These are phyloP conservation scores for Xestia xanthographa DNA, from an alignment of 2,888 invertebrate genomes.

Conservation along the genomic window DNA sequence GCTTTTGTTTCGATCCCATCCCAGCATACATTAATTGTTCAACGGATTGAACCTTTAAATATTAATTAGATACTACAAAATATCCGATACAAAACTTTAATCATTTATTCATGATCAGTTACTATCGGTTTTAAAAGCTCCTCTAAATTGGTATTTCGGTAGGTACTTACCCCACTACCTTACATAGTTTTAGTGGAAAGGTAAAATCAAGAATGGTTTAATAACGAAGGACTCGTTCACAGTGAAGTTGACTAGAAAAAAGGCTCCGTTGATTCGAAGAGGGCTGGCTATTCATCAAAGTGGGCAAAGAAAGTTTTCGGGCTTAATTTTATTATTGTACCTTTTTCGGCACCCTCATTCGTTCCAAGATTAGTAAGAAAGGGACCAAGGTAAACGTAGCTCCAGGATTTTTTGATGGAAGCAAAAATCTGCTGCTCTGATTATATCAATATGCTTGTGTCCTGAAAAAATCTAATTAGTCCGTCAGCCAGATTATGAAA, in stretches of 20 bases:
- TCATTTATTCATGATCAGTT: neutral
- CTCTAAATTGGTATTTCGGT: neutral
- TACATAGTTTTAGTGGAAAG: constrained; percentile 5
- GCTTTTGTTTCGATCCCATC: neutral
- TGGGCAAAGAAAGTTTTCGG: constrained; percentile 24
- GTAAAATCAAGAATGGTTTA: constrained; percentile 8
- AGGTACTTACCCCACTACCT: too few relatives aligned
- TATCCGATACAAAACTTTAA: neutral
- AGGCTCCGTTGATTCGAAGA: constrained; percentile 12
- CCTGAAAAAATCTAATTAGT: too few relatives aligned
- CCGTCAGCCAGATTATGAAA: too few relatives aligned
- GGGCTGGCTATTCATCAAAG: constrained; percentile 37
- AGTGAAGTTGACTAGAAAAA: constrained; percentile 31
- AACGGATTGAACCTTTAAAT: neutral
- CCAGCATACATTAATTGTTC: neutral
- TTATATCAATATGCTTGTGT: too few relatives aligned
- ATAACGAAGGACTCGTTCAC: constrained; percentile 28
- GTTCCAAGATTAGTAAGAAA: constrained; percentile 17
- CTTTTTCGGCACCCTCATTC: constrained; percentile 27
- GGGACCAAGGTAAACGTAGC: neutral
- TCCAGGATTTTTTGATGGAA: neutral
- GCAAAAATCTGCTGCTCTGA: neutral
- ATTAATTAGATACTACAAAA: neutral
- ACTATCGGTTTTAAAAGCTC: neutral
- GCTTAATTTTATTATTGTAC: constrained; percentile 38